Evolutionary conservation across 2,888 invertebrate genomes (phyloP), one percentile per base, ranked within the genome.

Genomic region (Agrochola lychnidis): DNA sequence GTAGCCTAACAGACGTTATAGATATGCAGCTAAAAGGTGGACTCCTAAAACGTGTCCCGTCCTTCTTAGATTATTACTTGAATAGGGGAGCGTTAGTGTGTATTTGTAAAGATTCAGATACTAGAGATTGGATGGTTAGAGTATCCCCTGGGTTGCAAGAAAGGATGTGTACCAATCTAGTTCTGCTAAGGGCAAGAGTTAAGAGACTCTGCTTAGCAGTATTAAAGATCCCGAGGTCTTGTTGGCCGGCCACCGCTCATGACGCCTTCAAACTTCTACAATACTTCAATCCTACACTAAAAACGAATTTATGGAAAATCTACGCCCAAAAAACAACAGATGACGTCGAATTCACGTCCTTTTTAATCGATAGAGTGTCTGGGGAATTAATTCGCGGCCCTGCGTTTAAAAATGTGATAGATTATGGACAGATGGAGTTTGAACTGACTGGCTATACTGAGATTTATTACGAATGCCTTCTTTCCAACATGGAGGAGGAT

Each of bases 1-100:
- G 90, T 0, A 92, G 93, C n/a, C 78, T 96, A 0, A 88, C 91
- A 4, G 94, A 94, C 12, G 92, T 96, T 2, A 94, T 94, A 22
- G 94, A 96, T 73, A 95, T 96, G 95, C 96, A 96, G 70, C 70
- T 94, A 0, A 94, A 96, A 83, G 92, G 92, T 0, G 94, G 95
- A 2, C 87, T 96, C 3, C 76, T 96, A 4, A 94, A 93, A 70
- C 93, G 90, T 40, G 90, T 91, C 0, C 96, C 96, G 0, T 85
- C 91, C 0, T 96, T 96, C 80, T 74, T 94, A 62, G 96, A 96
- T 85, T 96, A 95, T 73, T 96, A 96, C 76, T 77, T 96, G 36
- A 96, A 95, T 76, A 91, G 94, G 73, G 96, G 96, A 53, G 95
- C 96, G 0, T 92, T 96, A 42, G 95, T 96, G 2, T 96, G 95